Conservation (phyloP, 2,113 vertebrate species). For the Vulpes vulpes region DNA sequence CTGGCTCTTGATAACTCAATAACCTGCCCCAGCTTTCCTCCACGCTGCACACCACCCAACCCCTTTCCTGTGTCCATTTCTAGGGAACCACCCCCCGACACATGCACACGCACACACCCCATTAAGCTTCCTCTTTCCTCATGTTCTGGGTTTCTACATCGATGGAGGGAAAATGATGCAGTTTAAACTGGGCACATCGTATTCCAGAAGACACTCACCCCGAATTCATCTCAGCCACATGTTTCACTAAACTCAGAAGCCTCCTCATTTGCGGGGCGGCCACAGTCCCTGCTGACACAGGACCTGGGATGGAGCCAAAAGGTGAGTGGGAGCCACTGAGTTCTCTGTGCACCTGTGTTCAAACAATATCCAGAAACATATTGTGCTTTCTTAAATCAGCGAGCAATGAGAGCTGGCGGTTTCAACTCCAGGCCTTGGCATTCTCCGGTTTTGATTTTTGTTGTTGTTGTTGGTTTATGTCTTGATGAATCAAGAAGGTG, state of each 20-base stretch:
- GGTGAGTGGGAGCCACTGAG: background rate
- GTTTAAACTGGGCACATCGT: background rate
- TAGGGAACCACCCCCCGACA: background rate
- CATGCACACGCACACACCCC: background rate
- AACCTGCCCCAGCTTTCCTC: background rate
- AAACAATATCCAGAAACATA: background rate
- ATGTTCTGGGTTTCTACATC: background rate
- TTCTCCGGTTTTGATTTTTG: background rate
- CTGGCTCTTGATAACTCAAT: background rate
- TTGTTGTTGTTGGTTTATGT: background rate
- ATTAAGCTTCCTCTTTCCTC: background rate
- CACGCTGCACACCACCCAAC: background rate
- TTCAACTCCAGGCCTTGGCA: background rate
- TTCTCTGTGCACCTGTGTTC: constrained; percentile 55
- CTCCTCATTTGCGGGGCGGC: background rate
- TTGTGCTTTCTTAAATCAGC: background rate
- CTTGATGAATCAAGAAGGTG: background rate
- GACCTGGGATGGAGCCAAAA: constrained; percentile 45
- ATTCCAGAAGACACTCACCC: background rate
- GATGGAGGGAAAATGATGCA: rapidly evolving
- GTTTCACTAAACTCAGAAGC: background rate
- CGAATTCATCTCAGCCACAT: background rate
- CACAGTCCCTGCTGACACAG: background rate
- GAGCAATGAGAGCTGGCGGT: background rate
- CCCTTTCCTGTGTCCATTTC: background rate